Evolutionary conservation across 2,113 vertebrate genomes (phyloP).

Genomic region (Ceratotherium simum): DNA sequence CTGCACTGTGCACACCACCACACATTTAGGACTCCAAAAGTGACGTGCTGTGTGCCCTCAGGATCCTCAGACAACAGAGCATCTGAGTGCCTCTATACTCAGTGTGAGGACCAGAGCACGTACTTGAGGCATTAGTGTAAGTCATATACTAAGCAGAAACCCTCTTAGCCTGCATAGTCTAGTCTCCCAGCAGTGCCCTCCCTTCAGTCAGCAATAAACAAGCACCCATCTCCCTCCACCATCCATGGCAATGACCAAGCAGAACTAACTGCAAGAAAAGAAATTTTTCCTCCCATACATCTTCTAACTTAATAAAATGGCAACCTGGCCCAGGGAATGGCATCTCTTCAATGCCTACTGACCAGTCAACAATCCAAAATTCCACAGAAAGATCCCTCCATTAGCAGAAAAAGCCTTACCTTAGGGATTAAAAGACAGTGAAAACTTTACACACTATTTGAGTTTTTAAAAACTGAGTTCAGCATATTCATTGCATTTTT

Average conservation of each 20-base stretch:
- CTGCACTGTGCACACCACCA: accelerated
- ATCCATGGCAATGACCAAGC: accelerated
- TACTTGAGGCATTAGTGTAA: accelerated
- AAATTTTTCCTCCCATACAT: not conserved
- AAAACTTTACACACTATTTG: not conserved
- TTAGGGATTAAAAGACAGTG: not conserved
- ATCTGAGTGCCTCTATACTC: not conserved
- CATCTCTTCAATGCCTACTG: not conserved
- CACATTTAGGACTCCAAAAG: not conserved
- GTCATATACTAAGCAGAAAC: too few relatives aligned
- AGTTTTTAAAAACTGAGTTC: not conserved
- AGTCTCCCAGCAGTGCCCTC: not conserved
- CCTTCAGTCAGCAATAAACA: not conserved
- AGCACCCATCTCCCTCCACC: not conserved
- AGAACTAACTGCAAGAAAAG: not conserved
- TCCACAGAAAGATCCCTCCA: not conserved
- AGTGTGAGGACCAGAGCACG: not conserved
- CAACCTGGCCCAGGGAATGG: not conserved
- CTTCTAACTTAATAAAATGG: not conserved
- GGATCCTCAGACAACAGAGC: too few relatives aligned
- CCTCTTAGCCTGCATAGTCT: not conserved
- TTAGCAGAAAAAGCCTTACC: not conserved
- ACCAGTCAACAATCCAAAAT: not conserved
- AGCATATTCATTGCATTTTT: not conserved
- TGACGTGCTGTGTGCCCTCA: not conserved